Base-by-base conservation (phyloP, 2,888 invertebrate genomes). In the Lithophane leautieri region DNA sequence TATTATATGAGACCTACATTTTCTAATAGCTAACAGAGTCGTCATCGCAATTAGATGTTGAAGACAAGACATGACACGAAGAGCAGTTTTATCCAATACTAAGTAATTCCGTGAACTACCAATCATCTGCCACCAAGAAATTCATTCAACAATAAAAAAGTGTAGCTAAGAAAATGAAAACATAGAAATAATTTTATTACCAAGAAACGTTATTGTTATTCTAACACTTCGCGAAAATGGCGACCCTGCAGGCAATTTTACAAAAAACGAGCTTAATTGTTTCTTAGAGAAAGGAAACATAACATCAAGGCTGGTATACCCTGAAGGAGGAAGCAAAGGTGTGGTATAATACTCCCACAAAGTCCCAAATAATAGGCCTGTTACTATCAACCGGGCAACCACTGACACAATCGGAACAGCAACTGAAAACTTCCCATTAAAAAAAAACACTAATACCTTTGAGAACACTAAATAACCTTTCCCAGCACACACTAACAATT, bases 211-310 rank as follows among this genome's bases (percentile, higher is more conserved):
- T 61, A 44, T 28, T 44, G 25, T 71, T 34, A 34, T 19, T 60
- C 42, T 78, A 14, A 52, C 44, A 44, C 52, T 74, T 73, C 19
- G 40, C 60, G 58, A 70, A 70, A 60, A 58, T 58, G 19, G 34
- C 47, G n/a, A 52, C 0, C 28, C 52, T 50, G 7, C n/a, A 52
- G 34, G 28, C 11, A 22, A 28, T 28, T 6, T 19, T 14, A 60
- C 4, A 79, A n/a, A 44, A 71, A 79, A 50, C 14, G n/a, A 14
- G 11, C 19, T 8, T 50, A 56, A 62, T 76, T 73, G 40, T 42
- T 73, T 62, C 28, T n/a, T 28, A 19, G 2, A 47, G 12, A 73
- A 54, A 54, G 9, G 0, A n/a, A 61, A 47, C 14, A 16, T 4
- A 14, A 44, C 4, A 40, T 34, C 28, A 1, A n/a, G 19, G 28